Evolutionary conservation across 2,797 vertebrate species (phyloP).

Genomic region (Alectoris magna): DNA sequence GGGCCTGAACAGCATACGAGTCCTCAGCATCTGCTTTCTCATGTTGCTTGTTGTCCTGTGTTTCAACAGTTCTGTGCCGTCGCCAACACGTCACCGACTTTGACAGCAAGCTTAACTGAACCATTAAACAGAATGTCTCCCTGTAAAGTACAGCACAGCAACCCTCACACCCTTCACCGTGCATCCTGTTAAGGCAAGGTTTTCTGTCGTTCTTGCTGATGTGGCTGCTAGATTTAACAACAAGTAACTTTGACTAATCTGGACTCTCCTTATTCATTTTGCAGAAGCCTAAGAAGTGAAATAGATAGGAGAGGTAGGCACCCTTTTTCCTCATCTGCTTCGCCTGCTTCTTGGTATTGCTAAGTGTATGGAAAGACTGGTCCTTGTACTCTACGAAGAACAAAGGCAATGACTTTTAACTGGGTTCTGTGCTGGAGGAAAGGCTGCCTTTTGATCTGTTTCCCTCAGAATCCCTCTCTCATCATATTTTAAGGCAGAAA

Average conservation of each 20-base stretch:
- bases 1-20: background rate
- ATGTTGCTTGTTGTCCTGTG: background rate
- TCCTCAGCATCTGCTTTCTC: background rate
- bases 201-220: background rate
- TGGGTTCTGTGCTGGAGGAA: background rate
- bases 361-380: background rate
- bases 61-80: background rate
- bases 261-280: background rate
- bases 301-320: background rate
- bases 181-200: background rate
- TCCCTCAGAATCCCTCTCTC: background rate
- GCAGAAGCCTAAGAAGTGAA: background rate
- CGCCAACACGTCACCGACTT: background rate
- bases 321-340: background rate
- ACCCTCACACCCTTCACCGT: background rate
- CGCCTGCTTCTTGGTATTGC: background rate
- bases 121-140: background rate
- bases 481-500: background rate
- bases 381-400: background rate
- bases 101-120: background rate
- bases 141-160: accelerated
- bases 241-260: background rate
- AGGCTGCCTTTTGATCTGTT: background rate
- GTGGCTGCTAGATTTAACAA: background rate
- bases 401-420: accelerated